Conservation (phyloP, 2,113 vertebrate species). For the Nansenia antarctica region DNA sequence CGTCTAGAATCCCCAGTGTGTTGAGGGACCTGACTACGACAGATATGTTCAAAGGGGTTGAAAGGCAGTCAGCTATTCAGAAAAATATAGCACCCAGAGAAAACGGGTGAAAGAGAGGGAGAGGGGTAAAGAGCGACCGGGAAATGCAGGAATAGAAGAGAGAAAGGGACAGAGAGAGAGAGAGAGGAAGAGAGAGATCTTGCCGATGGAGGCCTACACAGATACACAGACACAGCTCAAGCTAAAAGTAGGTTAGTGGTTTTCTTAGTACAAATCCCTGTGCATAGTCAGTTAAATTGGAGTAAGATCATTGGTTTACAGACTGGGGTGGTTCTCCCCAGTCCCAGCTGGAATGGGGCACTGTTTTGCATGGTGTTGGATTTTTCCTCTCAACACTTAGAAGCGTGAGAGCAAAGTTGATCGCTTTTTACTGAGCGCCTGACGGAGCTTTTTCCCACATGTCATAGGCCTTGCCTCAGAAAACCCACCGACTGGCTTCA, state of each 20-base stretch:
- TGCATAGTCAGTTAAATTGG: conserved; percentile 63
- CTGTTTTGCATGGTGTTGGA: conserved; percentile 21
- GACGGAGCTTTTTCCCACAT: conserved; percentile 53
- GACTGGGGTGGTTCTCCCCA: conserved; percentile 55
- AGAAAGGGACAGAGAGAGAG: neutral
- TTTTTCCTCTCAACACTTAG: conserved; percentile 43
- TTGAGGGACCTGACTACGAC: neutral
- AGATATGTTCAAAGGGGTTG: conserved; percentile 1
- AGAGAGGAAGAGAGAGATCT: neutral
- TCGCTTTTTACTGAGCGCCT: conserved; percentile 14
- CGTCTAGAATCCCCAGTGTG: neutral
- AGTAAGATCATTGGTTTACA: conserved; percentile 57
- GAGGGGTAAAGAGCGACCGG: too few relatives aligned
- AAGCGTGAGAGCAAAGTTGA: conserved; percentile 50
- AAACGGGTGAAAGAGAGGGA: neutral
- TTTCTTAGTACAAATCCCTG: conserved; percentile 64
- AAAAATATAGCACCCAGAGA: neutral
- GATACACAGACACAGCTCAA: conserved; percentile 4
- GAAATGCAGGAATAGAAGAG: too few relatives aligned
- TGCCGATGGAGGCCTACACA: too few relatives aligned
- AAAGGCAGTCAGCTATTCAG: neutral
- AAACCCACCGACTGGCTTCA: neutral
- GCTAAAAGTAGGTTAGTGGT: conserved; percentile 70
- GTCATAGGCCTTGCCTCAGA: neutral
- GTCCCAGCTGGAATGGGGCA: conserved; percentile 53